Evolutionary conservation across 2,888 invertebrate genomes (phyloP).

Genomic region (Plutella xylostella): DNA sequence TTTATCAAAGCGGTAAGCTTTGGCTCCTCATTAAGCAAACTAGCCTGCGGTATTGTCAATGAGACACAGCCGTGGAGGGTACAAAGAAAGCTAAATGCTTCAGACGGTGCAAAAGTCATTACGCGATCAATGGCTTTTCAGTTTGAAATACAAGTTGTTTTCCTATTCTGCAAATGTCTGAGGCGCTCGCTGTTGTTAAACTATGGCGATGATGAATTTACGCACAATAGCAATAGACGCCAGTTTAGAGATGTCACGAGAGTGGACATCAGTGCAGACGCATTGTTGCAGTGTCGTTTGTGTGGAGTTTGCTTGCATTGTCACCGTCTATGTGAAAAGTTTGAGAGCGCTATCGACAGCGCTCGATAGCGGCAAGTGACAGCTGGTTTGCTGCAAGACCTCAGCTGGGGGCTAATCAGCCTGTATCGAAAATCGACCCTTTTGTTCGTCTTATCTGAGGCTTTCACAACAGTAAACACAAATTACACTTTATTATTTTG

Average conservation of each 20-base stretch:
- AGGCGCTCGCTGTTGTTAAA: constrained; percentile 12
- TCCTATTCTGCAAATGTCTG: neutral
- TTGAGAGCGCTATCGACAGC: constrained; percentile 28
- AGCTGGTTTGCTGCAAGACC: neutral
- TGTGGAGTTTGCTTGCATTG: constrained; percentile 42
- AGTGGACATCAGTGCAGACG: constrained; percentile 34
- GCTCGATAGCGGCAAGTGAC: constrained; percentile 3
- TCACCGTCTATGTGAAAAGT: constrained; percentile 54
- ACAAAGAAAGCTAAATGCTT: no score
- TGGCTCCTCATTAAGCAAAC: no score
- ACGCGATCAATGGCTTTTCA: no score
- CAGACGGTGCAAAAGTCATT: no score
- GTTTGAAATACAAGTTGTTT: no score
- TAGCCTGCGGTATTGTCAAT: no score
- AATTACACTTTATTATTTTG: no score
- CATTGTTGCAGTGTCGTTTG: constrained; percentile 36
- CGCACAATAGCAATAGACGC: constrained; percentile 24
- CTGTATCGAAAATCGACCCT: neutral
- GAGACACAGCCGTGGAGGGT: no score
- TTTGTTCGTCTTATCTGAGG: no score
- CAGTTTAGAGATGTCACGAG: constrained; percentile 19
- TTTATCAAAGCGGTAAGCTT: no score
- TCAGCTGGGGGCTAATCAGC: constrained; percentile 20
- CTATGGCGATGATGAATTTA: constrained; percentile 23
- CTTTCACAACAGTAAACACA: no score